Evolutionary conservation across 2,888 invertebrate species (phyloP).

Genomic region (Ctena decussata): DNA sequence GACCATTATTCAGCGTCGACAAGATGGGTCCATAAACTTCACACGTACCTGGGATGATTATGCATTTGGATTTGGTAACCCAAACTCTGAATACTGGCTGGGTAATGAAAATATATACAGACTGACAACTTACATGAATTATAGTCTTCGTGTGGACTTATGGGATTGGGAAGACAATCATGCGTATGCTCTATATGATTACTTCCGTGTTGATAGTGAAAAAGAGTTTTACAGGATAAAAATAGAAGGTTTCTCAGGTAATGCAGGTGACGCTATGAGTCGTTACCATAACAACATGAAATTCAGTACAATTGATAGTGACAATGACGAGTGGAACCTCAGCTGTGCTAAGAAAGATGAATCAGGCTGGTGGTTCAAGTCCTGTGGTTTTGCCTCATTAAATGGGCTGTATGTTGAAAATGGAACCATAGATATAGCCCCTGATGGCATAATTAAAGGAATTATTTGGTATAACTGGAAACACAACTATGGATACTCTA

Average conservation of each 20-base stretch:
- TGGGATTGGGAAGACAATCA: conserved; percentile 94
- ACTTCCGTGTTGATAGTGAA: conserved; percentile 91
- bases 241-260: conserved; percentile 92
- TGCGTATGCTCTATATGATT: conserved; percentile 93
- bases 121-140: conserved; percentile 88
- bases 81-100: conserved; percentile 93
- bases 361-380: conserved; percentile 83
- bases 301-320: conserved; percentile 95
- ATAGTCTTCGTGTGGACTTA: conserved; percentile 92
- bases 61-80: conserved; percentile 93
- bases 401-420: conserved; percentile 77
- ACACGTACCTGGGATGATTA: conserved; percentile 95
- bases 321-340: conserved; percentile 90
- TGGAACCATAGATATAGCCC: conserved; percentile 60
- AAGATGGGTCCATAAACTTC: conserved; percentile 93
- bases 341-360: conserved; percentile 79
- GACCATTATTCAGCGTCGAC: conserved; percentile 94
- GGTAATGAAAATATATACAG: conserved; percentile 94
- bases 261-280: conserved; percentile 94
- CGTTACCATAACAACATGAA: conserved; percentile 97
- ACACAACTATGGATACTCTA: conserved; percentile 72
- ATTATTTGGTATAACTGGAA: conserved; percentile 82
- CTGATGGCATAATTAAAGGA: conserved; percentile 78
- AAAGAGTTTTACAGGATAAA: conserved; percentile 91
- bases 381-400: conserved; percentile 79